Base-by-base conservation (phyloP, 1,140 invertebrate genomes). In the Macrobrachium rosenbergii region DNA sequence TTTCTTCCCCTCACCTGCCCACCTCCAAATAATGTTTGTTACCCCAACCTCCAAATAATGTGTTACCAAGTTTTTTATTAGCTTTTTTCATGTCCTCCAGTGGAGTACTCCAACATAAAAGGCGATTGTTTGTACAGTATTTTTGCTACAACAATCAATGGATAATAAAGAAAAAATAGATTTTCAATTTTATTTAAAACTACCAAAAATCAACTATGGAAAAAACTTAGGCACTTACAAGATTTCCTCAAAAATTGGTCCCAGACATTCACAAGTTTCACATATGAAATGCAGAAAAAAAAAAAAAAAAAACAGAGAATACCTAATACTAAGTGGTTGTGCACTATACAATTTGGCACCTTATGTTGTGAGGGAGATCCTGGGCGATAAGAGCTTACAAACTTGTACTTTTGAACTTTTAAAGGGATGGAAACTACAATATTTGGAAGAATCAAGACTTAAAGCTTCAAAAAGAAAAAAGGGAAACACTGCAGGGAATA, bases 101-200 rank as follows among this genome's bases (percentile, higher is more conserved):
- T n/a, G 3, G 28, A 37, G 28, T 37, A 37, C 3, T 37, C 28
- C 1, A 3, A 37, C 28, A 37, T 37, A 37, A 37, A 37, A 37
- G 28, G 28, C 3, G 28, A 37, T 37, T 37, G 28, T 37, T 37
- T 37, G 28, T 37, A 37, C 28, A 37, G 28, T 37, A 37, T 37
- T 37, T 37, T 37, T 37, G 28, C 28, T 37, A 37, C 28, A 37
- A 37, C 28, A 37, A 37, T 37, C 28, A 52, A 52, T 8, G 64
- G 12, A 67, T 14, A 67, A 21, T 67, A 14, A 21, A 17, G 19
- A 67, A n/a, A n/a, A 28, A 10, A 10, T 28, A 28, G 23, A 28
- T 67, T 75, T 75, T 75, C 72, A 75, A 75, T 75, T 75, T 75
- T 75, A 75, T 75, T 75, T 28, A 75, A 37, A 75, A 37, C 72